Evolutionary conservation across 2,888 invertebrate species (phyloP), one percentile per base, ranked within the genome.

Genomic region (Stenurella melanura): DNA sequence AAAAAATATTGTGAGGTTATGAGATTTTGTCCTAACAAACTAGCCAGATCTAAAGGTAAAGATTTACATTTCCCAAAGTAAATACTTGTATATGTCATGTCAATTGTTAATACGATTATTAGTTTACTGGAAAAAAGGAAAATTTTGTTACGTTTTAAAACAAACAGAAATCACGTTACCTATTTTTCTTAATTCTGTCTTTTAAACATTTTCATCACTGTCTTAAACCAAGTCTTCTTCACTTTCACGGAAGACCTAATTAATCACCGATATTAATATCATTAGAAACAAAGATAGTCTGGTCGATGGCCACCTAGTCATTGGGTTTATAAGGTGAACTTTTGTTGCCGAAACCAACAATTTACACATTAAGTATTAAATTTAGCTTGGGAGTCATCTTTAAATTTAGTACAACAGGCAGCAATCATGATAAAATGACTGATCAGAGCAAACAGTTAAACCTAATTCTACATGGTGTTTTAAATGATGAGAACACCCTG

Each of bases 201-300:
- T 78, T 75, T 78, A 81, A 85, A 85, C 72, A 84, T 80, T 68
- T 83, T 83, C 69, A 84, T 77, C 82, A 85, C 82, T 77, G 78
- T 80, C 77, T 82, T 84, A 63, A 83, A 74, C 85, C 84, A 85
- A 67, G 72, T 42, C 76, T 80, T 79, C 75, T 68, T 77, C 68
- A 73, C 75, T 54, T 69, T 63, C 18, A 30, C 68, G 75, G 78
- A 75, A 67, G 19, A 82, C 81, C 82, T 82, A 77, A 60, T 34
- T 68, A 75, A 75, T 38, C 38, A 72, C 42, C 26, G 19, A 1
- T 57, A 75, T 72, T 69, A 61, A 67, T 75, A 72, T 42, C 3
- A 17, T 19, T 54, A 61, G 17, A 64, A 60, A 50, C 19, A 72
- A 50, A n/a, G 12, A 50, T 50, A 50, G 50, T 50, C 50, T 6